Conservation (phyloP, 1,140 invertebrate genomes). For the Rhizoglyphus robini region DNA sequence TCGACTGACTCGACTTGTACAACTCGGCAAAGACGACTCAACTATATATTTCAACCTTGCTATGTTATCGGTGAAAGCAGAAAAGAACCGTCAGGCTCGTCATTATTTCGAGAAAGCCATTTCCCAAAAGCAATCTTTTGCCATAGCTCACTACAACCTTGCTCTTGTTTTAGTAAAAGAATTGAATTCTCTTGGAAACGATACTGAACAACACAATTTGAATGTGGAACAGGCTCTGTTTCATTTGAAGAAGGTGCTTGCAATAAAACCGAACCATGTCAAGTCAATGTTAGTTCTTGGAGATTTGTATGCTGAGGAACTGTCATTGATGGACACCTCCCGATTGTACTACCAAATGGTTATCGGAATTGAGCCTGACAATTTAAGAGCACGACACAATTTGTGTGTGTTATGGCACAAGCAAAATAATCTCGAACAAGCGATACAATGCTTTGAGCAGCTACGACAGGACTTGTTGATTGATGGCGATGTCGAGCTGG, state of each 20-base stretch:
- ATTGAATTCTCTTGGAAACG: slow-evolving; percentile 25
- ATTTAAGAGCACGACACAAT: slow-evolving; percentile 9
- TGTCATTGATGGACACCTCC: background rate
- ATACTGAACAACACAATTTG: background rate
- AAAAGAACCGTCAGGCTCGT: background rate
- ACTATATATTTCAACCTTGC: slow-evolving; percentile 21
- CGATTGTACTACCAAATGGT: slow-evolving; percentile 8
- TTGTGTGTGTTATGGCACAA: slow-evolving; percentile 9
- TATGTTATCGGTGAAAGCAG: slow-evolving; percentile 17
- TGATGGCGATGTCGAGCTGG: background rate
- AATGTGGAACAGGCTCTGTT: background rate
- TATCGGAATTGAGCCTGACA: background rate
- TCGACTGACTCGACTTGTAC: slow-evolving; percentile 10
- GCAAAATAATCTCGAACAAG: background rate
- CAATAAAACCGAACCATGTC: slow-evolving; percentile 57
- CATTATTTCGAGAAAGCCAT: slow-evolving; percentile 13
- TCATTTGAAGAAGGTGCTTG: slow-evolving; percentile 60
- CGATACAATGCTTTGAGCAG: slow-evolving; percentile 8
- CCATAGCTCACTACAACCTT: slow-evolving; percentile 84
- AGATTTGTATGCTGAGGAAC: slow-evolving; percentile 44
- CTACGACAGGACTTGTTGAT: background rate
- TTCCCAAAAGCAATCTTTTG: slow-evolving; percentile 40
- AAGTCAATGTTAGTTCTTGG: slow-evolving; percentile 74
- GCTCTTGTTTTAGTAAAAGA: slow-evolving; percentile 75
- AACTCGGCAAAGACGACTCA: slow-evolving; percentile 13